Conservation (phyloP, 2,797 vertebrate genomes). For the Prionace glauca region DNA sequence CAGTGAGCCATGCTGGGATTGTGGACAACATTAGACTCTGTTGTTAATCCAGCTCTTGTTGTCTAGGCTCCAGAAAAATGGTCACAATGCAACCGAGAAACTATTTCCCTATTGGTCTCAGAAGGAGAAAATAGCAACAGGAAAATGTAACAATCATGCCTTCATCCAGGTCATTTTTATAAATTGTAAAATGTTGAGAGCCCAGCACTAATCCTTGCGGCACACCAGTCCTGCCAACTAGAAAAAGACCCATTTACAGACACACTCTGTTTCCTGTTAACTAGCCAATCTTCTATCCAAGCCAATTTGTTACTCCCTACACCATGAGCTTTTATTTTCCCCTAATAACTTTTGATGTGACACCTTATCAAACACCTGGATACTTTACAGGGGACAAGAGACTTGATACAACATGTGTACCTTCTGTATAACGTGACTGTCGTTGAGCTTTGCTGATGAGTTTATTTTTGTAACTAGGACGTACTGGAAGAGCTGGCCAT, state of each 20-base stretch:
- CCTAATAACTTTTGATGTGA: too few relatives aligned
- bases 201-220: too few relatives aligned
- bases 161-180: too few relatives aligned
- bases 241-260: too few relatives aligned
- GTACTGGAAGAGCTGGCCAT: conserved; percentile 88
- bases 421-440: background rate
- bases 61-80: background rate
- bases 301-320: too few relatives aligned
- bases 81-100: background rate
- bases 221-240: too few relatives aligned
- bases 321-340: too few relatives aligned
- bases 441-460: background rate
- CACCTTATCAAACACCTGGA: too few relatives aligned
- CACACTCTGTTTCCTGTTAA: too few relatives aligned
- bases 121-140: background rate
- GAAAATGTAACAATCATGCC: background rate
- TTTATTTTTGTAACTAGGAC: conserved; percentile 59
- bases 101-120: background rate
- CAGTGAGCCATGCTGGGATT: background rate
- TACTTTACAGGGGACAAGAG: background rate
- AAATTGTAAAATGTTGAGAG: too few relatives aligned
- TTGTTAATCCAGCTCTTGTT: background rate
- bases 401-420: background rate
- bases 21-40: background rate
- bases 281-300: too few relatives aligned